These are phyloP conservation scores for Metacarcinus magister DNA, from an alignment of 2,888 invertebrate species.

Conservation along the genomic window DNA sequence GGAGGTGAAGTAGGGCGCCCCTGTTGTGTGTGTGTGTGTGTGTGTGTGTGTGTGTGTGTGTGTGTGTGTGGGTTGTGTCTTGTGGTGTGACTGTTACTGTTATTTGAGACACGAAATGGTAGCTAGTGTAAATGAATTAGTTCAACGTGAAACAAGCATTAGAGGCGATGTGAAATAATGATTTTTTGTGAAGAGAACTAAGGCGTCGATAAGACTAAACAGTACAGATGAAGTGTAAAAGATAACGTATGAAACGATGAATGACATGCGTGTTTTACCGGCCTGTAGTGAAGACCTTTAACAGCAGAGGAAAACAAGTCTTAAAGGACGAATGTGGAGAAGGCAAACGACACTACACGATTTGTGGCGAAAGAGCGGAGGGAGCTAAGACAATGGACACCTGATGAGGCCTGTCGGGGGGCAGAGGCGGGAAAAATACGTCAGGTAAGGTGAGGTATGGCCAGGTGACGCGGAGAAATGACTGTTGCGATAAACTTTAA, in stretches of 20 bases:
- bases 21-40: background rate
- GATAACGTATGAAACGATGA: background rate
- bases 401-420: constrained; percentile 31
- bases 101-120: background rate
- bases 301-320: background rate
- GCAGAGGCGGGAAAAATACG: background rate
- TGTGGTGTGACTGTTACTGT: background rate
- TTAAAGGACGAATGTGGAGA: background rate
- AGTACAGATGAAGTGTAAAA: constrained; percentile 8
- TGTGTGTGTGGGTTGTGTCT: background rate
- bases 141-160: background rate
- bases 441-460: background rate
- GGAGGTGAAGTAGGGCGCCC: background rate
- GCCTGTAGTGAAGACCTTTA: background rate
- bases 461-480: constrained; percentile 38
- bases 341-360: background rate
- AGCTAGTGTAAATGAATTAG: background rate
- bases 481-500: background rate
- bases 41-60: background rate
- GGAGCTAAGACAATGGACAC: constrained; percentile 31
- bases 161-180: background rate
- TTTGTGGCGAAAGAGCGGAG: background rate
- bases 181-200: background rate
- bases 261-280: background rate
- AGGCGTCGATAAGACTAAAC: background rate